Evolutionary conservation across 2,888 invertebrate genomes (phyloP).

Genomic region (Drosophila quinaria): DNA sequence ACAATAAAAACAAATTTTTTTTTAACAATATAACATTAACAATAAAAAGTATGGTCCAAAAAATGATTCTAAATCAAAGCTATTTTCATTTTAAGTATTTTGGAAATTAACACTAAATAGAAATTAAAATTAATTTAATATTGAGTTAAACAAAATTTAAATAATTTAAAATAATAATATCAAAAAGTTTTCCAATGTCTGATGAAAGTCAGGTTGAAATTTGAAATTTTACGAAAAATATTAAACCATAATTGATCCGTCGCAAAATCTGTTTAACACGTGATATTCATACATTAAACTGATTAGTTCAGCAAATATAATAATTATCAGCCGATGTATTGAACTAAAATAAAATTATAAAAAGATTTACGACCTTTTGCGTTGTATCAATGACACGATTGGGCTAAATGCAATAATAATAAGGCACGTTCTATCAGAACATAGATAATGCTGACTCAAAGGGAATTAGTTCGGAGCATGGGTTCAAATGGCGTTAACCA

Average conservation of each 20-base stretch:
- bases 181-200: too few relatives aligned
- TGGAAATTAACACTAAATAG: too few relatives aligned
- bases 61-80: too few relatives aligned
- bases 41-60: too few relatives aligned
- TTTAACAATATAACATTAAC: too few relatives aligned
- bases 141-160: too few relatives aligned
- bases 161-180: too few relatives aligned
- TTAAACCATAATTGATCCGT: background rate
- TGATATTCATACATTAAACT: constrained; percentile 6
- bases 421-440: constrained; percentile 33
- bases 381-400: constrained; percentile 28
- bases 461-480: constrained; percentile 1
- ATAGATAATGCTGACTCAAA: constrained; percentile 39
- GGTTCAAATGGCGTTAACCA: constrained; percentile 45
- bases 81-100: too few relatives aligned
- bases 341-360: constrained; percentile 11
- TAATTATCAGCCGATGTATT: constrained; percentile 18
- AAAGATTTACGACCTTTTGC: constrained; percentile 19
- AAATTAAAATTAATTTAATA: too few relatives aligned
- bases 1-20: too few relatives aligned
- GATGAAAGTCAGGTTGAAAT: background rate
- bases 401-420: constrained; percentile 18
- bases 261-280: constrained; percentile 2
- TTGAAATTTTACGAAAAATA: background rate
- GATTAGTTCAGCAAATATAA: constrained; percentile 5